These are phyloP conservation scores for Apaloderma vittatum DNA, from an alignment of 2,113 vertebrate genomes.

Conservation along the genomic window DNA sequence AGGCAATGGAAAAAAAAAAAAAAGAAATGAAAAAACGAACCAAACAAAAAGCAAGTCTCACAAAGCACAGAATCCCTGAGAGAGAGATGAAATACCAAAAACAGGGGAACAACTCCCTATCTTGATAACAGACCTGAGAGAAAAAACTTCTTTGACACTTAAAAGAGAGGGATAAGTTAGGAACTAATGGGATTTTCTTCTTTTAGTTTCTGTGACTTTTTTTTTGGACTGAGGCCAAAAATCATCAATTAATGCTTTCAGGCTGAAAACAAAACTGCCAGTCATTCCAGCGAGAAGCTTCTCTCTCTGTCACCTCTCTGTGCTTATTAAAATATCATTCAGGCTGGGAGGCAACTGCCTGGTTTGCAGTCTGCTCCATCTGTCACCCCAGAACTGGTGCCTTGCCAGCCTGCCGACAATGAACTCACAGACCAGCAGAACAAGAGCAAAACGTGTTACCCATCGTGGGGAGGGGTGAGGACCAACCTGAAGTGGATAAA, in stretches of 20 bases:
- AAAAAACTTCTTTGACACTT: background rate
- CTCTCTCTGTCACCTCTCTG: conserved; percentile 54
- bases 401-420: conserved; percentile 54
- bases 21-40: background rate
- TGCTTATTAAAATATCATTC: conserved; percentile 75
- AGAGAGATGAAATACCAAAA: background rate
- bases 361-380: conserved; percentile 59
- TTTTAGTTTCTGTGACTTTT: background rate
- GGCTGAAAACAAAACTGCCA: conserved; percentile 67
- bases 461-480: background rate
- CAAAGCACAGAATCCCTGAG: background rate
- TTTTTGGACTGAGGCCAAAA: conserved; percentile 38
- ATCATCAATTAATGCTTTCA: conserved; percentile 56
- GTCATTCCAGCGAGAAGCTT: conserved; percentile 47
- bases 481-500: conserved; percentile 8
- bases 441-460: background rate
- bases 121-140: background rate
- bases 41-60: background rate
- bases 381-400: conserved; percentile 54
- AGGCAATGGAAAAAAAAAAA: background rate
- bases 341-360: conserved; percentile 45
- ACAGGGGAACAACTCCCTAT: background rate
- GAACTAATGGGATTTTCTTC: conserved; percentile 11
- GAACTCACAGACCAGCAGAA: conserved; percentile 42
- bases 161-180: background rate